Conservation (phyloP, 92 coral and sea anemone species). For the Zoanthus sociatus region DNA sequence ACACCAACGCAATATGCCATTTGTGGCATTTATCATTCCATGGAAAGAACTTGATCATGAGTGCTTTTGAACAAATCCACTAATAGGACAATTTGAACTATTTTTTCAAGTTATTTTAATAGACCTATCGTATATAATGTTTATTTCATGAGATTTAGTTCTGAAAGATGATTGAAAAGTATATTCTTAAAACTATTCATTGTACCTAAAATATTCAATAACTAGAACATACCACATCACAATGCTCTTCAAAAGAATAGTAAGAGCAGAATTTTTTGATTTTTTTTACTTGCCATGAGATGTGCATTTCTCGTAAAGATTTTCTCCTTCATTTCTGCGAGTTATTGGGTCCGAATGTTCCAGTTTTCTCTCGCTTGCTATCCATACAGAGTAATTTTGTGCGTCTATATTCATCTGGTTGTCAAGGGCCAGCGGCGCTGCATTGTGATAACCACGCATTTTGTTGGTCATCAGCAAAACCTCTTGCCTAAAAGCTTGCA, state of each 20-base stretch:
- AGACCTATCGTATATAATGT: too few species aligned
- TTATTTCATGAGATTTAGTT: too few species aligned
- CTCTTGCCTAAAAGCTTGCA: slow-evolving; percentile 14
- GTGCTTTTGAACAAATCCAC: too few species aligned
- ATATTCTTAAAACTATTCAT: too few species aligned
- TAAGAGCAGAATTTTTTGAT: not conserved
- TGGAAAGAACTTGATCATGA: too few species aligned
- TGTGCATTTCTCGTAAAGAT: slow-evolving; percentile 31
- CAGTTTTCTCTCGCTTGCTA: slow-evolving; percentile 25
- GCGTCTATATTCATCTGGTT: slow-evolving; percentile 31
- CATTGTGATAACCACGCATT: slow-evolving; percentile 20
- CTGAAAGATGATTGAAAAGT: too few species aligned
- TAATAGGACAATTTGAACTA: too few species aligned
- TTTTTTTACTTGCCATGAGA: slow-evolving; percentile 24
- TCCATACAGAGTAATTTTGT: not conserved
- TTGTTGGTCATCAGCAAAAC: not conserved
- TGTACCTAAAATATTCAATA: too few species aligned
- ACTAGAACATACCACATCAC: not conserved
- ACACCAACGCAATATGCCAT: too few species aligned
- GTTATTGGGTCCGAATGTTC: slow-evolving; percentile 38
- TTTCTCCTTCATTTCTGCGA: slow-evolving; percentile 31
- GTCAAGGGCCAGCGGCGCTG: slow-evolving; percentile 19
- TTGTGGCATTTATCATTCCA: too few species aligned
- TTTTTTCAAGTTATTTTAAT: too few species aligned
- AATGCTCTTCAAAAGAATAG: not conserved